These are phyloP conservation scores for Acholoe squamosa DNA, from an alignment of 2,888 invertebrate genomes.

Conservation along the genomic window DNA sequence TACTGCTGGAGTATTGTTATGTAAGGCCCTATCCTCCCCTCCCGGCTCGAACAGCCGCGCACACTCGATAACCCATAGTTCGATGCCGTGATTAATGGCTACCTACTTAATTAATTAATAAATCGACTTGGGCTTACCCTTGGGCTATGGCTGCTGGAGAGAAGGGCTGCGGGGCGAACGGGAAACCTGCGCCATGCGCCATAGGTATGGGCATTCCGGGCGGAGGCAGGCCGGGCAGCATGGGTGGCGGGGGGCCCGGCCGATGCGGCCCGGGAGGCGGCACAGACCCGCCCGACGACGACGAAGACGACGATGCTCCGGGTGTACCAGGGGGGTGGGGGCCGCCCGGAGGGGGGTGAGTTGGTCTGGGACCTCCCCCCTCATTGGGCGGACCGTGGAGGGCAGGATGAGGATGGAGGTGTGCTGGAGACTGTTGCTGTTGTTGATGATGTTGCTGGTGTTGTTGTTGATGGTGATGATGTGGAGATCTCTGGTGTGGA, in stretches of 20 bases:
- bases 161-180: slow-evolving; percentile 33
- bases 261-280: slow-evolving; percentile 16
- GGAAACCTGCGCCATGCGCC: slow-evolving; percentile 31
- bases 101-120: too few relatives aligned
- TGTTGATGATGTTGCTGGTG: slow-evolving; percentile 21
- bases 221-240: slow-evolving; percentile 30
- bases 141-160: slow-evolving; percentile 2
- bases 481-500: not conserved
- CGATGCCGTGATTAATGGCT: too few relatives aligned
- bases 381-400: not conserved
- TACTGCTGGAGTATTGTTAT: too few relatives aligned
- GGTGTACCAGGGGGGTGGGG: not conserved
- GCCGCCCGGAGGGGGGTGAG: not conserved
- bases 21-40: too few relatives aligned
- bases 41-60: too few relatives aligned
- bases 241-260: slow-evolving; percentile 11
- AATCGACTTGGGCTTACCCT: slow-evolving; percentile 23
- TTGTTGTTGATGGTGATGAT: not conserved
- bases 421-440: not conserved
- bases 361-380: not conserved
- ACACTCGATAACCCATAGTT: too few relatives aligned
- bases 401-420: not conserved
- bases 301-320: not conserved
- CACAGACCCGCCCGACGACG: not conserved
- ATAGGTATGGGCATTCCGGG: slow-evolving; percentile 23